A percentile compares a stretch with the other conserved stretches of the same genome.
phyloP scores from a whole-genome alignment of 2,797 vertebrate genomes.

The Darevskia nairensis region DNA sequence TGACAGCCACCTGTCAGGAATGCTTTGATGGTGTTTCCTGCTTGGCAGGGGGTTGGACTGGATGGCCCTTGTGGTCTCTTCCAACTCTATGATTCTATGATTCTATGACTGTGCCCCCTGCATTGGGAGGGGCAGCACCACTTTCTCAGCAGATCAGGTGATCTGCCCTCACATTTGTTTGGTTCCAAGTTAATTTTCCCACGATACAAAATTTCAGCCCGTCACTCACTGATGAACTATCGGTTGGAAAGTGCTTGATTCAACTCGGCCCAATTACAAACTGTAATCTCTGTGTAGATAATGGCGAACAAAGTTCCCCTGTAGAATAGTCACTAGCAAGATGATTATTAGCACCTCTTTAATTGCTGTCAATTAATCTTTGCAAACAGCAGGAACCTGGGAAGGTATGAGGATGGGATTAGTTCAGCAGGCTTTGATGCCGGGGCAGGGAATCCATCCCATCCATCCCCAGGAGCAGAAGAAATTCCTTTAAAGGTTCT shows the following conservation, averaged over 20 bases:
- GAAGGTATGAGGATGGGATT: constrained; percentile 65
- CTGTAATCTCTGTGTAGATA: constrained; percentile 99
- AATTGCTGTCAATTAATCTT: constrained; percentile 96
- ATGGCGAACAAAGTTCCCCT: constrained; percentile 89
- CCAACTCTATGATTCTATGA: no score
- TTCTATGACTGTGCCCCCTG: background rate
- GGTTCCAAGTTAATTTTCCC: constrained; percentile 50
- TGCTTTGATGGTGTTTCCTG: no score
- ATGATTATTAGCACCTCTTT: constrained; percentile 97
- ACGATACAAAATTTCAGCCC: constrained; percentile 89
- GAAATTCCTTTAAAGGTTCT: background rate
- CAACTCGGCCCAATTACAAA: constrained; percentile 93
- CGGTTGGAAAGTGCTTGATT: constrained; percentile 84
- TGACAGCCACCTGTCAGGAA: no score
- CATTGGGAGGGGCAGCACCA: background rate
- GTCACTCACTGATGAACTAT: constrained; percentile 88
- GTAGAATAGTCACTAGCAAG: constrained; percentile 96
- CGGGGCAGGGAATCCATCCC: no score
- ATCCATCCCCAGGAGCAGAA: background rate
- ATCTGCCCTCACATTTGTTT: no score
- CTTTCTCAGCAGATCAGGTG: constrained; percentile 70
- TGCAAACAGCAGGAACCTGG: constrained; percentile 74
- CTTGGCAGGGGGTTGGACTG: no score
- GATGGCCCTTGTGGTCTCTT: no score
- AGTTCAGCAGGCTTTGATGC: background rate